Evolutionary conservation across 2,113 vertebrate genomes (phyloP).

Genomic region (Oryzias melastigma): DNA sequence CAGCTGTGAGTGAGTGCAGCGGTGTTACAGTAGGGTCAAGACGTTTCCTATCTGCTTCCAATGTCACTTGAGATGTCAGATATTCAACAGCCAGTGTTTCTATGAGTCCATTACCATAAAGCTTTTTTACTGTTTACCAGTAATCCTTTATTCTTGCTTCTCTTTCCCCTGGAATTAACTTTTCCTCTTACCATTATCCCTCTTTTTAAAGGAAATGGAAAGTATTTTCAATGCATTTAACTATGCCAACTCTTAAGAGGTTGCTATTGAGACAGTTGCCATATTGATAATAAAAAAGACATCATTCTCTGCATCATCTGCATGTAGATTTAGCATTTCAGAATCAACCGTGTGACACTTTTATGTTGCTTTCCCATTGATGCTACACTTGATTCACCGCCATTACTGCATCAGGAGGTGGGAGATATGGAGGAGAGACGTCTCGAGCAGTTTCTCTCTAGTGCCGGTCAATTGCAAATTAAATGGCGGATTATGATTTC

Average conservation of each 20-base stretch:
- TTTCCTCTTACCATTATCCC: conserved; percentile 21
- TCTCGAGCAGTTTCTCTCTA: conserved; percentile 43
- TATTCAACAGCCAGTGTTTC: conserved; percentile 15
- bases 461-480: conserved; percentile 69
- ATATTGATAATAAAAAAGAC: too few relatives aligned
- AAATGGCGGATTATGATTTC: conserved; percentile 69
- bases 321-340: too few relatives aligned
- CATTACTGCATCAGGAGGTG: too few relatives aligned
- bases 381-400: too few relatives aligned
- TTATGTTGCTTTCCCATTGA: too few relatives aligned
- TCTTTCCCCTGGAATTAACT: conserved; percentile 23
- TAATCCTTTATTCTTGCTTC: conserved; percentile 28
- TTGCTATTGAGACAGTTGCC: conserved; percentile 34
- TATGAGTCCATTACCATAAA: background rate
- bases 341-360: too few relatives aligned
- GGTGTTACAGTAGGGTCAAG: conserved; percentile 49
- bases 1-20: conserved; percentile 42
- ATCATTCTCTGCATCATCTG: too few relatives aligned
- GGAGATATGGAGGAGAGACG: background rate
- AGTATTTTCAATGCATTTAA: conserved; percentile 65
- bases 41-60: conserved; percentile 31
- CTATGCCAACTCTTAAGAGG: conserved; percentile 47
- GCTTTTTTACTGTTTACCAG: too few relatives aligned
- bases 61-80: conserved; percentile 38
- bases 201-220: conserved; percentile 41